Evolutionary conservation across 2,113 vertebrate species (phyloP).

Genomic region (Muntiacus muntjak): DNA sequence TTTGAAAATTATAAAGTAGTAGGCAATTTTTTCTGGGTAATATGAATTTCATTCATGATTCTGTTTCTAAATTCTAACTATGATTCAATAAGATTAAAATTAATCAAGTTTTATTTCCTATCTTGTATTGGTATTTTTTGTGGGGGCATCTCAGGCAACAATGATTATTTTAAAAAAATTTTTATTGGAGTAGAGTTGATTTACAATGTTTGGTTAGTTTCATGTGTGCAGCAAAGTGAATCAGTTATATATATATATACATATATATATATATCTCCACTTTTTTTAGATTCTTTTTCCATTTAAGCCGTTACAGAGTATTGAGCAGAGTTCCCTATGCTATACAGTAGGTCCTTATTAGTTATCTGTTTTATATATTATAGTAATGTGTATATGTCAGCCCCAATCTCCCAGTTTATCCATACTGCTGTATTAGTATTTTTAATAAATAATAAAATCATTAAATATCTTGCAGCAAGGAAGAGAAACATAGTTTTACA

Average conservation of each 20-base stretch:
- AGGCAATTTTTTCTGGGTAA: not conserved
- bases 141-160: not conserved
- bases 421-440: not conserved
- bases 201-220: not conserved
- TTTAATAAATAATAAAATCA: constrained; percentile 30
- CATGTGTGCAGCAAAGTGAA: not conserved
- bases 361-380: not conserved
- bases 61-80: constrained; percentile 12
- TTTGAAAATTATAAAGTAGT: not conserved
- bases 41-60: constrained; percentile 25
- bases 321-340: not conserved
- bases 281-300: not conserved
- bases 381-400: not conserved
- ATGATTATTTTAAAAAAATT: not conserved
- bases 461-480: not conserved
- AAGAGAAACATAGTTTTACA: constrained; percentile 1
- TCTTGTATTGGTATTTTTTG: not conserved
- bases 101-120: constrained; percentile 6
- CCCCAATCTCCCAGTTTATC: not conserved
- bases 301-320: not conserved
- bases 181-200: not conserved
- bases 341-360: not conserved
- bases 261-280: not conserved
- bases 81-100: constrained; percentile 16
- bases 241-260: not conserved